Base-by-base conservation (phyloP, 35 echinoderm and acorn worm genomes). In the Heliocidaris erythrogramma region DNA sequence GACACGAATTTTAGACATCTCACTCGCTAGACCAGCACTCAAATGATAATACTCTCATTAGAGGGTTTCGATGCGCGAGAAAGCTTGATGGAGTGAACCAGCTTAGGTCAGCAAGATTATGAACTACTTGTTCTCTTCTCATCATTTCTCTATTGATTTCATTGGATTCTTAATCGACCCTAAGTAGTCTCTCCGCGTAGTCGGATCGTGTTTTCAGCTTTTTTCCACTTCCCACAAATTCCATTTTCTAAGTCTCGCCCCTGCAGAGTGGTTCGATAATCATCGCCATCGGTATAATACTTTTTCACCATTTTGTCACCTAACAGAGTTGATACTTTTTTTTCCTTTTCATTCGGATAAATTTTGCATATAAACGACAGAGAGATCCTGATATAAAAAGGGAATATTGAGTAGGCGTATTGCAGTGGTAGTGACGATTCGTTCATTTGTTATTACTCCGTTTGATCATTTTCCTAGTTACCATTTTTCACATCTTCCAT, bases 1-100 rank as follows among this genome's bases (percentile, higher is more conserved):
- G 91, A 92, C 91, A 92, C 91, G 49, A 92, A 18, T 59, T 52
- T 92, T 30, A 92, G 91, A 92, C 91, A 92, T 92, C 49, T 92
- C 91, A 59, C 87, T 89, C 87, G 87, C 87, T 47, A 89, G 87
- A 78, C 87, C 47, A 89, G 87, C 87, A 89, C 87, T 89, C 87
- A 89, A n/a, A 89, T 32, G 30, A 47, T 89, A 89, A 89, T 89
- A 89, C 31, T 31, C 87, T 89, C 87, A 89, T 89, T 89, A 89
- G 32, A 48, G 87, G 31, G 31, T 89, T 89, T 47, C 31, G 87
- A 48, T 89, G 65, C 65, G 65, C 65, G 87, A 47, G 87, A 89
- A 89, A 89, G 87, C 87, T 89, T 48, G 87, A 89, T 32, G 12
- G 87, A 89, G 47, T 89, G 87, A 32, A 89, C 47, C 5, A 89